Base-by-base conservation (phyloP, 2,888 invertebrate species). In the Serripes groenlandicus region DNA sequence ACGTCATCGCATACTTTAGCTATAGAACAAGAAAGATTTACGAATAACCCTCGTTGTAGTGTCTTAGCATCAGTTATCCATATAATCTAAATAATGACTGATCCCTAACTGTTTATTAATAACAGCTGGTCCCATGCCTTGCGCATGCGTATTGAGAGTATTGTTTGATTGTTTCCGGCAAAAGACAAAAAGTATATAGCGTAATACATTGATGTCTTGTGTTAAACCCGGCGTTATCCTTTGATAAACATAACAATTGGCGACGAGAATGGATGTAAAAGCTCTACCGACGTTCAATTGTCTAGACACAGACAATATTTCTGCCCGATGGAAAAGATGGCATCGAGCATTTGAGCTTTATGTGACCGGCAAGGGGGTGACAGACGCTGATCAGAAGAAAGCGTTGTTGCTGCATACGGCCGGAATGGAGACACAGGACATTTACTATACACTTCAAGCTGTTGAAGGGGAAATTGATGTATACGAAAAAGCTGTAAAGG, bases 401-500 rank as follows among this genome's bases (percentile, higher is more conserved):
- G 82, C 80, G 11, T 26, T 85, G 28, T n/a, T 82, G 28, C 64
- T 85, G 32, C 81, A 85, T 30, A 52, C 35, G 7, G 81, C 79
- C 5, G 85, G 82, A 3, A 56, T 72, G 42, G 69, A 34, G 7
- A 49, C 77, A 1, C 79, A 82, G n/a, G 82, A 82, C 60, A 71
- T 82, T 3, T 81, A 64, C 42, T 83, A 58, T 26, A 76, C 73
- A 21, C 37, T 76, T 26, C 42, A 49, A 54, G 74, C 9, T 5
- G 30, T 9, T 2, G 73, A 42, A 0, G 66, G 56, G 18, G 73
- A 32, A 9, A 58, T n/a, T n/a, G n/a, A 49, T 54, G 73, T 9
- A 4, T 84, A 75, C 32, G 34, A 42, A 5, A 75, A 72, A 26
- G 54, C 54, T 11, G 30, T 56, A 30, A 75, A 49, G 30, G 69